Evolutionary conservation across 2,113 vertebrate genomes (phyloP), one percentile per base, ranked within the genome.

Genomic region (Kobus ellipsiprymnus): DNA sequence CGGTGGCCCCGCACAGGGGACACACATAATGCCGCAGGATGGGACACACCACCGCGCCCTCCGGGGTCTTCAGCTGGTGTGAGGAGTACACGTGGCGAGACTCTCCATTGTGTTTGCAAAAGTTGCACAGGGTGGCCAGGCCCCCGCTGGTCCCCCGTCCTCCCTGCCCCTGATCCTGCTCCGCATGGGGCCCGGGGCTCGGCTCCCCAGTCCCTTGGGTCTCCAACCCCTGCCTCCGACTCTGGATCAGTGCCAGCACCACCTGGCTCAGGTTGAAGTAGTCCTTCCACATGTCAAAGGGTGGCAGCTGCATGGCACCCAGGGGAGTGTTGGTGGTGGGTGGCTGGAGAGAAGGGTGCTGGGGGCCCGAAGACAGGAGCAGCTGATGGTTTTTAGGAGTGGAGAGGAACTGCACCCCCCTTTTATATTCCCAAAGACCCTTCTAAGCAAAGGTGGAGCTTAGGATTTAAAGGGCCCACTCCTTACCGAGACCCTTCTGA

Each of bases 21-120:
- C 99, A 99, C n/a, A 98, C 98, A 17, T 99, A 99, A 14, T 94
- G 99, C 50, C 99, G 97, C 8, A 99, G 97, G 82, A 99, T 98
- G 59, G 99, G 99, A 46, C 99, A 99, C 27, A 92, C 9, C 17
- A 99, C 98, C 52, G 84, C 98, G 0, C 99, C 99, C 21, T 99
- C 98, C 0, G 95, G 94, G 0, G 98, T 92, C 90, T 98, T 99
- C 80, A 99, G 98, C 87, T 59, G 96, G 98, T 99, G 99, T 0
- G 99, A 99, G 2, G 97, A 44, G 96, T 99, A 99, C 23, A 99
- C 98, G 0, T 97, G 71, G 0, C 95, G 92, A 6, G 99, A 98
- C 94, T 99, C 99, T 0, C 99, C 99, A 1, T 99, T 99, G 90
- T 99, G 99, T 29, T 98, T 99, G 89, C 99, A 99, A 95, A 99